Evolutionary conservation across 64 coral and sea anemone genomes (phyloP).

Genomic region (Hydrozoanthus tunicans): DNA sequence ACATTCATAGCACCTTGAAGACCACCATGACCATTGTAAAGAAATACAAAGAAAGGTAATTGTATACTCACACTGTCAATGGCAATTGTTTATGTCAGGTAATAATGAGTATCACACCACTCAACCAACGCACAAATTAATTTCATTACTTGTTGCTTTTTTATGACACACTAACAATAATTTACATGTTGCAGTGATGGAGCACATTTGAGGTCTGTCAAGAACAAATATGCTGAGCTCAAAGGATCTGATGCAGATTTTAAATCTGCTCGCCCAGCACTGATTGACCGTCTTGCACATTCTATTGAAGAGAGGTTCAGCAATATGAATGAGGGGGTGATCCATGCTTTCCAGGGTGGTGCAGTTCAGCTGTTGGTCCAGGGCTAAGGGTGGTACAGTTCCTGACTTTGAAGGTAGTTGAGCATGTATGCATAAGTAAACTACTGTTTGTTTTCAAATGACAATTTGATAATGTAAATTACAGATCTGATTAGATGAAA

Average conservation of each 20-base stretch:
- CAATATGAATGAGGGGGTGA: constrained; percentile 42
- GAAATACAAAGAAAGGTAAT: constrained; percentile 43
- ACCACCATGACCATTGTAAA: constrained; percentile 9
- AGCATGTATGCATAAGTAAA: constrained; percentile 9
- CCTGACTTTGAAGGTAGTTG: constrained; percentile 10
- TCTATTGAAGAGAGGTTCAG: constrained; percentile 34
- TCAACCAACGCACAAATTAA: constrained; percentile 27
- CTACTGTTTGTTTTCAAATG: constrained; percentile 26
- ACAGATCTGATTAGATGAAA: constrained; percentile 35
- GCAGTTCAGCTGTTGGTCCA: constrained; percentile 37
- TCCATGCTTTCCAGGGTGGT: constrained; percentile 29
- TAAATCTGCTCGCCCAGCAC: constrained; percentile 15
- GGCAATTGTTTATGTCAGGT: constrained; percentile 19
- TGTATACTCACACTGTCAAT: constrained; percentile 21
- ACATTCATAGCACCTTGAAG: constrained; percentile 47
- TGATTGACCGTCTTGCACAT: background rate
- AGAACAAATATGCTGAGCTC: constrained; percentile 15
- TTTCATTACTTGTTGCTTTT: constrained; percentile 29
- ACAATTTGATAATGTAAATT: constrained; percentile 32
- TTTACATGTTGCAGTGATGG: constrained; percentile 48
- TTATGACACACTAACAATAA: constrained; percentile 14
- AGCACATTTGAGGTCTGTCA: constrained; percentile 35
- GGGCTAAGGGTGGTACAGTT: background rate
- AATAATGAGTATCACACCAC: constrained; percentile 14
- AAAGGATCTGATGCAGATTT: constrained; percentile 48